A percentile compares a stretch with the other conserved stretches of the same genome.
phyloP scores from a whole-genome alignment of 2,888 invertebrate genomes.

The Cheilosia urbana region DNA sequence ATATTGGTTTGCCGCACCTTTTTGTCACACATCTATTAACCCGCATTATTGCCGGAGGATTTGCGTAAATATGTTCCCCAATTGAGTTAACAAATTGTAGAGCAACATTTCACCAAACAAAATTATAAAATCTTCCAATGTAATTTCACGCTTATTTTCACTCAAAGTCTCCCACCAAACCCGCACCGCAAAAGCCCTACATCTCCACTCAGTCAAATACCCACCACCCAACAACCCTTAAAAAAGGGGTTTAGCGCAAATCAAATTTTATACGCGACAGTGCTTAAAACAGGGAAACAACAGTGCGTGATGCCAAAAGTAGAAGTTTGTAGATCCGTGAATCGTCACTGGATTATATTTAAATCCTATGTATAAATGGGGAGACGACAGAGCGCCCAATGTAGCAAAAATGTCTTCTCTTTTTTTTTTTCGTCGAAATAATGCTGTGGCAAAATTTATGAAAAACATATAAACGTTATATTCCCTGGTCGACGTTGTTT shows the following conservation, averaged over 20 bases:
- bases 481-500: slow-evolving; percentile 20
- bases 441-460: slow-evolving; percentile 32
- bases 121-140: slow-evolving; percentile 64
- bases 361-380: slow-evolving; percentile 2
- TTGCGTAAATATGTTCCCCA: slow-evolving; percentile 45
- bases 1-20: too few relatives aligned
- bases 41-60: slow-evolving; percentile 32
- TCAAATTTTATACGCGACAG: slow-evolving; percentile 59
- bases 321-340: slow-evolving; percentile 26
- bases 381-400: slow-evolving; percentile 19
- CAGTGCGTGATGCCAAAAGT: slow-evolving; percentile 23
- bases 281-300: slow-evolving; percentile 52
- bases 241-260: slow-evolving; percentile 62
- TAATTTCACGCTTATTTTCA: slow-evolving; percentile 73
- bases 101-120: slow-evolving; percentile 36
- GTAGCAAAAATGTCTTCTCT: not conserved
- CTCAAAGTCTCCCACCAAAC: slow-evolving; percentile 27
- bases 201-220: not conserved
- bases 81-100: slow-evolving; percentile 43
- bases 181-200: not conserved
- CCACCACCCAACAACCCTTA: slow-evolving; percentile 35
- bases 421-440: not conserved
- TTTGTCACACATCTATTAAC: slow-evolving; percentile 22
- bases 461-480: slow-evolving; percentile 39
- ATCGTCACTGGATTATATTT: slow-evolving; percentile 51